Conservation (phyloP, 2,888 invertebrate genomes). For the Nysson spinosus region DNA sequence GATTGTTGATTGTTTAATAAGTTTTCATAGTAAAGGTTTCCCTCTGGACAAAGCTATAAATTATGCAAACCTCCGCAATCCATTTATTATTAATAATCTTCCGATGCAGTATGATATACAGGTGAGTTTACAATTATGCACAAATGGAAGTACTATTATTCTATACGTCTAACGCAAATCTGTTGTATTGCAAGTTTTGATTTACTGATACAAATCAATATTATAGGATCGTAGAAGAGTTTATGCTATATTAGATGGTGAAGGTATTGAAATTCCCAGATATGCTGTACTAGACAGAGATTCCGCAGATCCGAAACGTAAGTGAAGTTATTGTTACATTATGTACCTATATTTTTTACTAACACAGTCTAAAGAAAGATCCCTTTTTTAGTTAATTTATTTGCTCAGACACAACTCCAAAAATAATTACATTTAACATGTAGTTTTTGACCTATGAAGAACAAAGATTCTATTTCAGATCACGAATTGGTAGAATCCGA, state of each 20-base stretch:
- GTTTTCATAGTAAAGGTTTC: slow-evolving; percentile 99
- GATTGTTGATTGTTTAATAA: slow-evolving; percentile 97
- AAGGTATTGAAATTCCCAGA: slow-evolving; percentile 98
- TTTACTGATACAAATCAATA: slow-evolving; percentile 4
- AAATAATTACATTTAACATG: too few species aligned
- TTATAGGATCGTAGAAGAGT: slow-evolving; percentile 92
- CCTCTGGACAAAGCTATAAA: slow-evolving; percentile 98
- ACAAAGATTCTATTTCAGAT: slow-evolving; percentile 80
- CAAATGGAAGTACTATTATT: slow-evolving; percentile 5
- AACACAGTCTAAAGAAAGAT: too few species aligned
- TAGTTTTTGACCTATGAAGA: too few species aligned
- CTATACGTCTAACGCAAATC: too few species aligned
- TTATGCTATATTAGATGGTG: slow-evolving; percentile 94
- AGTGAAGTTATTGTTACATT: slow-evolving; percentile 76
- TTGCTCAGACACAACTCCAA: too few species aligned
- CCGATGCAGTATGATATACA: slow-evolving; percentile 99
- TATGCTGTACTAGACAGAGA: slow-evolving; percentile 98
- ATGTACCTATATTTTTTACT: not conserved
- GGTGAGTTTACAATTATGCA: slow-evolving; percentile 78
- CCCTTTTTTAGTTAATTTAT: too few species aligned
- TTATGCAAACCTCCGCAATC: slow-evolving; percentile 94
- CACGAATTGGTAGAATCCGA: slow-evolving; percentile 96
- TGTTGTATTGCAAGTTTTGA: too few species aligned
- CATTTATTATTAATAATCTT: slow-evolving; percentile 98
- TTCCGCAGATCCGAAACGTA: slow-evolving; percentile 93